Evolutionary conservation across 2,113 vertebrate species (phyloP), one percentile per base, ranked within the genome.

Genomic region (Hippoglossus stenolepis): DNA sequence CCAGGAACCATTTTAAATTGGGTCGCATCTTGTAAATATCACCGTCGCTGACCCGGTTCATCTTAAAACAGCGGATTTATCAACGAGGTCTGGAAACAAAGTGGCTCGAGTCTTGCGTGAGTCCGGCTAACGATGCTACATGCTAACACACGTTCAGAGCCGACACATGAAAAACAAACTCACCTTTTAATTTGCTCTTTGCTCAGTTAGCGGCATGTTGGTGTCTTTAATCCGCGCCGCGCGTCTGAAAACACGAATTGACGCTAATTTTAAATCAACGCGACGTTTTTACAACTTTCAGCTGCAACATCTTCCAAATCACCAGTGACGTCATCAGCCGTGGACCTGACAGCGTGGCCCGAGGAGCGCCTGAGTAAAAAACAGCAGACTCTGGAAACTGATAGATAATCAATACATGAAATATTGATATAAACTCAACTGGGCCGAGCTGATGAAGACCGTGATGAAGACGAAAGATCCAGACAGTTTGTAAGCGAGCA

Each of bases 141-240:
- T 15, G 47, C 47, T 51, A 51, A 18, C 47, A 17, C 14, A 18
- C 73, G 67, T 84, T 26, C 6, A 17, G 8, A 59, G 18, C 3
- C 9, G 5, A 35, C 0, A 65, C 11, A 18, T 18, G 0, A 49
- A 65, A 1, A 4, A 43, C 0, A 17, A 31, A 80, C 87, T 85
- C 72, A 93, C 93, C 91, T 85, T 91, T 91, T 49, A 92, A 20
- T 60, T 91, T 86, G 0, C 67, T 77, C 0, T 85, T 86, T 0
- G 80, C 14, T 12, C 63, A 83, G 40, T 79, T 80, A 7, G 83
- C 58, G 47, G 69, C 93, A 90, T 92, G 80, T 5, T 70, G 69
- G 0, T 74, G 43, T 13, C 81, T 81, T 45, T 67, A 72, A 58
- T 73, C 79, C 4, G 53, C 0, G 9, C 62, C 80, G 2, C 65